Evolutionary conservation across 2,113 vertebrate species (phyloP).

Genomic region (Seriola aureovittata): DNA sequence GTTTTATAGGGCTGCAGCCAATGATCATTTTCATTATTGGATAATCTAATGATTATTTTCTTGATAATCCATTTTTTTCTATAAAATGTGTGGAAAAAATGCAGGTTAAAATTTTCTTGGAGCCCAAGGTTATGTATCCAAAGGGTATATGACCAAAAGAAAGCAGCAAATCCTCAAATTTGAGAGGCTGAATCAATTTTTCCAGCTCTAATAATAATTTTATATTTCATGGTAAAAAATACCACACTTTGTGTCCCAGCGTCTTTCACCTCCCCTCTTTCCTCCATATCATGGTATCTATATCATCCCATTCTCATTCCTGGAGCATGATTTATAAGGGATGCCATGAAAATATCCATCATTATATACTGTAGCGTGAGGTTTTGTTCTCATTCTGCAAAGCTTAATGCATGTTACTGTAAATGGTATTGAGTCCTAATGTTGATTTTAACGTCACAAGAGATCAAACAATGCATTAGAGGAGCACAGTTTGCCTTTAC

Average conservation of each 20-base stretch:
- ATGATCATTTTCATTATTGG: no score
- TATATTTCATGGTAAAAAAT: no score
- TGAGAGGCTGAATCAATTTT: not conserved
- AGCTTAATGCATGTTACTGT: constrained; percentile 21
- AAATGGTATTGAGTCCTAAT: constrained; percentile 13
- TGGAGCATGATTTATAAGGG: not conserved
- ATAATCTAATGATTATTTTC: no score
- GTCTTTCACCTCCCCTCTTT: no score
- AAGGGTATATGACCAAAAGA: not conserved
- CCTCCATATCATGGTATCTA: not conserved
- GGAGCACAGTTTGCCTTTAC: not conserved
- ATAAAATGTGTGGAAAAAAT: no score
- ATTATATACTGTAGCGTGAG: not conserved
- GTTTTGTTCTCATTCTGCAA: not conserved
- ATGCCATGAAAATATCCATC: not conserved
- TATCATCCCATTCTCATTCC: not conserved
- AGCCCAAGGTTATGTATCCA: not conserved
- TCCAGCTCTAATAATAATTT: no score
- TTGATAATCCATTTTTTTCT: no score
- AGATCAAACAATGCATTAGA: constrained; percentile 52
- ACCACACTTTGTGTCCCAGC: no score
- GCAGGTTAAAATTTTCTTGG: not conserved
- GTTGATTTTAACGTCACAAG: constrained; percentile 14
- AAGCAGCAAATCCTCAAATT: not conserved
- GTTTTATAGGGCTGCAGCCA: no score